phyloP scores from a whole-genome alignment of 2,888 invertebrate species.

The Dryococelus australis region DNA sequence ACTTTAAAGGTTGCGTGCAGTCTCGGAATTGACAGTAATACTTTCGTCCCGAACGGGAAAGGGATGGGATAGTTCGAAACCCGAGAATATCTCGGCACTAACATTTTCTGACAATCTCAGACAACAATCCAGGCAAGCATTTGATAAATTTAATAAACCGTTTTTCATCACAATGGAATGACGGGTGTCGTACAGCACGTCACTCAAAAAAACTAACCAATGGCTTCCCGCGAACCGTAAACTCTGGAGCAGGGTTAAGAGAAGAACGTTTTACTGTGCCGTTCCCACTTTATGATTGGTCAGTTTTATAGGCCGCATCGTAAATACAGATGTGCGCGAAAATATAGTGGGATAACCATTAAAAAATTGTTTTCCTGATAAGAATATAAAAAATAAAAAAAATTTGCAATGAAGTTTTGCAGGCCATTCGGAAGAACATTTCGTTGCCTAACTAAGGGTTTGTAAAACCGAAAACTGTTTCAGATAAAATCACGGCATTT shows the following conservation, averaged over 20 bases:
- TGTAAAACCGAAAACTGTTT: too few species aligned
- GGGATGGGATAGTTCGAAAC: too few species aligned
- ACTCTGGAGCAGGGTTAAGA: background rate
- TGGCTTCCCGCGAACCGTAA: background rate
- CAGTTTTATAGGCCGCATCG: slow-evolving; percentile 9
- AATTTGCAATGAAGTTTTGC: background rate
- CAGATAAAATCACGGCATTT: too few species aligned
- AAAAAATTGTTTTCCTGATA: background rate
- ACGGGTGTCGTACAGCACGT: background rate
- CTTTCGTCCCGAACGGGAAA: too few species aligned
- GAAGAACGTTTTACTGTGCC: background rate
- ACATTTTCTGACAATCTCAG: too few species aligned
- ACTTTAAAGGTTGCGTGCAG: too few species aligned
- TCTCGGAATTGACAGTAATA: too few species aligned
- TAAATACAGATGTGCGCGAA: background rate
- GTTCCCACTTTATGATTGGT: slow-evolving; percentile 4
- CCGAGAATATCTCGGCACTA: too few species aligned
- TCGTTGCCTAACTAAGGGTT: too few species aligned
- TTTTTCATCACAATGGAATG: too few species aligned
- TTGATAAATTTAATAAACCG: too few species aligned
- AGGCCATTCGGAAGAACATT: background rate
- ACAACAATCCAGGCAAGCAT: too few species aligned
- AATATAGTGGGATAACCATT: background rate
- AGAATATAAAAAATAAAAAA: background rate
- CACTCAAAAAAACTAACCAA: background rate